phyloP scores from a whole-genome alignment of 2,113 vertebrate genomes.

The Empidonax traillii region DNA sequence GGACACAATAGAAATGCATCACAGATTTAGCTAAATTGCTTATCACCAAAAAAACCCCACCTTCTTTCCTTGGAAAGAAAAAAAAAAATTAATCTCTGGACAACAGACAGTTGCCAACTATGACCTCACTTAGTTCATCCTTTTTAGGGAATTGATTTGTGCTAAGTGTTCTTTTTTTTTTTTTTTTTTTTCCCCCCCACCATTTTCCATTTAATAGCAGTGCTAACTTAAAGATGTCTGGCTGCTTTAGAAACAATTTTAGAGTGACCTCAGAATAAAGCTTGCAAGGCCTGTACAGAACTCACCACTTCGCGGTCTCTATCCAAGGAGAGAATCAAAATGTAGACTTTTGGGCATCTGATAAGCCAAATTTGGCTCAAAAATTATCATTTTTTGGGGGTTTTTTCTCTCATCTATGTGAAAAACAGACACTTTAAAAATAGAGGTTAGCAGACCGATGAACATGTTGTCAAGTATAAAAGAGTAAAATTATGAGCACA shows the following conservation, averaged over 20 bases:
- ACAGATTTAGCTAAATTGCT: neutral
- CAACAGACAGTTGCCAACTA: neutral
- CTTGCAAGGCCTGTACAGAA: neutral
- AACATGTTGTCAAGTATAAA: neutral
- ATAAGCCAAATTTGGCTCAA: neutral
- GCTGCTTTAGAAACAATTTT: neutral
- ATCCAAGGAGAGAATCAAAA: neutral
- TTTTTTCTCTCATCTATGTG: neutral
- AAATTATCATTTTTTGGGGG: neutral
- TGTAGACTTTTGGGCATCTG: neutral
- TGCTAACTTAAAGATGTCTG: neutral
- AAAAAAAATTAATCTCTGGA: neutral
- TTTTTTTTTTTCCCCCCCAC: too few species aligned
- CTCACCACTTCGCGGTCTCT: accelerated
- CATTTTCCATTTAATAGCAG: neutral
- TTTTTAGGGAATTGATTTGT: neutral
- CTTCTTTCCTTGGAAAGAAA: neutral
- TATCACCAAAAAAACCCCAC: neutral
- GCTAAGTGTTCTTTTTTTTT: neutral
- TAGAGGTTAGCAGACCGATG: accelerated
- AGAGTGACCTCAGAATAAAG: neutral
- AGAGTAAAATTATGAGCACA: neutral
- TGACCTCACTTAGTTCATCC: neutral
- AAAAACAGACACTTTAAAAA: neutral
- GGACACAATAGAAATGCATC: neutral